Evolutionary conservation across 2,113 vertebrate species (phyloP), one percentile per base, ranked within the genome.

Genomic region (Stercorarius parasiticus): DNA sequence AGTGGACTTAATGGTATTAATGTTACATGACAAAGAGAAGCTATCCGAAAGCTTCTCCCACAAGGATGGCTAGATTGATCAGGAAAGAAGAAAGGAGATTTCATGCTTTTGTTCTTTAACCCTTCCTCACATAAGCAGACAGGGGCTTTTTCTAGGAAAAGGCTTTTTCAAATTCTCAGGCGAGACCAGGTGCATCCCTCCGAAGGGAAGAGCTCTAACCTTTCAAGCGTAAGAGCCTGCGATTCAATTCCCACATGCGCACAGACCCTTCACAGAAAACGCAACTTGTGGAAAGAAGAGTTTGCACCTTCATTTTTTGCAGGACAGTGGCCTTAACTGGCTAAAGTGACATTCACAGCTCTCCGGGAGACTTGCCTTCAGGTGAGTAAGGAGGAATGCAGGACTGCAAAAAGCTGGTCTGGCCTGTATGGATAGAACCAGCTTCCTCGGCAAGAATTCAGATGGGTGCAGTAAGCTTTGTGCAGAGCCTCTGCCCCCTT

Each of bases 1-100:
- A 91, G 88, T 92, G 73, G 92, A 86, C 88, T 77, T 97, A 92
- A 96, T 91, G 89, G 86, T 91, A 97, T 96, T 95, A 95, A 94
- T 11, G 36, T 88, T 94, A 84, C 71, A 86, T 49, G 88, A 86
- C 81, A 93, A 96, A 91, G 84, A 85, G 86, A 45, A 93, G 61
- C 82, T 49, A 91, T 82, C 43, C 92, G 80, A 80, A 88, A 82
- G 66, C 81, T 86, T 59, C 78, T 74, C 66, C 94, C 86, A 40
- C 77, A 86, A 89, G 10, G 62, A 84, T 55, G 50, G 36, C 17
- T 47, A 83, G 93, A 92, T 72, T 80, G 83, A 84, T 91, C 80
- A 67, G 55, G 53, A 52, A 71, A 72, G 36, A 83, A 96, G 72
- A 80, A 93, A 92, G 43, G 43, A 80, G 56, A 32, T 83, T 92